Percentiles rank a stretch among this genome's conserved stretches.
These are phyloP conservation scores for Drosophila repleta DNA, from an alignment of 1,140 invertebrate genomes.

Conservation along the genomic window DNA sequence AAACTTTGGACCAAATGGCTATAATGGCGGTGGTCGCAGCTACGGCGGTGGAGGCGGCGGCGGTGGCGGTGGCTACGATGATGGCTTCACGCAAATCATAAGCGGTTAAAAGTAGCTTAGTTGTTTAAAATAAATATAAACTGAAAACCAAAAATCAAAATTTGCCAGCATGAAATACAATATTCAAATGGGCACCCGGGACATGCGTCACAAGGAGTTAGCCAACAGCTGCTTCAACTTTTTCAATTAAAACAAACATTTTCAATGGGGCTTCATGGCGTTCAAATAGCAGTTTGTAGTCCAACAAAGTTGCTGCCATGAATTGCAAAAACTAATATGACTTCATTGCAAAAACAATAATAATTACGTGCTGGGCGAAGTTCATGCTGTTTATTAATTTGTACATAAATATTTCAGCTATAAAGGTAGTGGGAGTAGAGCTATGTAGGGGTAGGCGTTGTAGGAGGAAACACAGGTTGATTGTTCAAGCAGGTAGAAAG, in stretches of 20 bases:
- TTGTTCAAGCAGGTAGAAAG: too few relatives aligned
- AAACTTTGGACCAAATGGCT: slow-evolving; percentile 62
- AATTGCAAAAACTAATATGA: background rate
- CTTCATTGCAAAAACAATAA: slow-evolving; percentile 1
- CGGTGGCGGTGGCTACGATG: slow-evolving; percentile 20
- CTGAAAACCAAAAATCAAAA: background rate
- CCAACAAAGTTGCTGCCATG: too few relatives aligned
- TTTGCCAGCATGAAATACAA: background rate
- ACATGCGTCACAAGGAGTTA: slow-evolving; percentile 9
- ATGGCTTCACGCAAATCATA: slow-evolving; percentile 60
- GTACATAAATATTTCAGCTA: too few relatives aligned
- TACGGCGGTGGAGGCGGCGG: slow-evolving; percentile 21
- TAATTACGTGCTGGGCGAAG: background rate
- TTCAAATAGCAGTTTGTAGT: background rate
- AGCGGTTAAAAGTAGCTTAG: slow-evolving; percentile 41
- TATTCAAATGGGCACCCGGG: background rate
- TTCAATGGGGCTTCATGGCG: slow-evolving; percentile 3
- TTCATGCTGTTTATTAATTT: too few relatives aligned
- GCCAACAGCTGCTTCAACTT: slow-evolving; percentile 5
- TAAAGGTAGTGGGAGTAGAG: too few relatives aligned
- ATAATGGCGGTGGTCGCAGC: slow-evolving; percentile 37
- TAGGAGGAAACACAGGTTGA: too few relatives aligned
- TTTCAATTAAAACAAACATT: slow-evolving; percentile 13
- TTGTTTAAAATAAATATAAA: background rate
- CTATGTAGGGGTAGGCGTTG: too few relatives aligned